These are phyloP conservation scores for Tetragonisca angustula DNA, from an alignment of 2,888 invertebrate genomes.

Conservation along the genomic window DNA sequence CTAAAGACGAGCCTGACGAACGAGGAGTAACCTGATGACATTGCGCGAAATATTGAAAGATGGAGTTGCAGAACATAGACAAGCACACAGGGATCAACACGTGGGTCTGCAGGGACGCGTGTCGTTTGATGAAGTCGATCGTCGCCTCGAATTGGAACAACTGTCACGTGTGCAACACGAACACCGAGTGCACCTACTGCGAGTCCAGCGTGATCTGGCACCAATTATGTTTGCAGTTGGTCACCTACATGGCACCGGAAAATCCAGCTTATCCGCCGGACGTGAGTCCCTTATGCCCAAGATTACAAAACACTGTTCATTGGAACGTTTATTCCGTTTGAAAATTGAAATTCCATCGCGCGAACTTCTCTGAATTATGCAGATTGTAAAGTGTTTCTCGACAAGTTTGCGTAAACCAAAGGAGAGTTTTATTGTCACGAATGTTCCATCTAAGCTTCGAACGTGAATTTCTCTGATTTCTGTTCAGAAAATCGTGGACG, in stretches of 20 bases:
- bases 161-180: slow-evolving; percentile 86
- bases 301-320: not conserved
- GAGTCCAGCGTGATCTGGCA: slow-evolving; percentile 98
- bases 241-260: slow-evolving; percentile 92
- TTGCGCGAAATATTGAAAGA: slow-evolving; percentile 82
- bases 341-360: too few species aligned
- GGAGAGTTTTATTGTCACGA: too few species aligned
- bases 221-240: slow-evolving; percentile 92
- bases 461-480: not conserved
- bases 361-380: too few species aligned
- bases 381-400: too few species aligned
- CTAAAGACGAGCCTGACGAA: not conserved
- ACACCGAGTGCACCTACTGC: slow-evolving; percentile 94
- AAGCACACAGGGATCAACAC: slow-evolving; percentile 92
- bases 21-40: too few species aligned
- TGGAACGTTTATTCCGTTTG: too few species aligned
- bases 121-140: slow-evolving; percentile 90
- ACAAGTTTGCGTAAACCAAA: too few species aligned
- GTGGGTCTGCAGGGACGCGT: slow-evolving; percentile 90
- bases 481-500: slow-evolving; percentile 87
- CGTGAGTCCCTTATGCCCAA: slow-evolving; percentile 85
- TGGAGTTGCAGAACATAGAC: slow-evolving; percentile 94
- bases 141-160: slow-evolving; percentile 89
- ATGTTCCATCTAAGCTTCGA: too few species aligned
- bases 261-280: slow-evolving; percentile 91